Evolutionary conservation across 2,113 vertebrate genomes (phyloP).

Genomic region (Cathartes aura): DNA sequence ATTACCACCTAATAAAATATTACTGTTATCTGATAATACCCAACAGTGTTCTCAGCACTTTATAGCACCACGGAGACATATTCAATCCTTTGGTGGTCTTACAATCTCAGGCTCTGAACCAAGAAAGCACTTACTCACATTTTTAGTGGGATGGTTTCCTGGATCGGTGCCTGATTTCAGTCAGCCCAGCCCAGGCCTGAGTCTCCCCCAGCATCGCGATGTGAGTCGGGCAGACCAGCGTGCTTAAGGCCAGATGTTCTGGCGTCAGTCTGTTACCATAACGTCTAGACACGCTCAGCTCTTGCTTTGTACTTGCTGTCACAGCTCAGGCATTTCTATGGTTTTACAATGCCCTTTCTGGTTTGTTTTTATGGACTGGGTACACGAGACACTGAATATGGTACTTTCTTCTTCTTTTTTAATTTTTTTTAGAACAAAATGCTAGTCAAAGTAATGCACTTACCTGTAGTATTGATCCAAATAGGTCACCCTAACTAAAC

Average conservation of each 20-base stretch:
- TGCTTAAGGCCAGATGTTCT: background rate
- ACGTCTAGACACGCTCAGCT: background rate
- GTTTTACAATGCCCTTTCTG: background rate
- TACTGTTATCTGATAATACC: background rate
- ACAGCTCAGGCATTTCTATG: background rate
- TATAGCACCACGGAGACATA: background rate
- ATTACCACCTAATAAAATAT: background rate
- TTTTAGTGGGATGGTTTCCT: background rate
- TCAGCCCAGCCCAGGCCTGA: background rate
- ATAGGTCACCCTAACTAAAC: background rate
- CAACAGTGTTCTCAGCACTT: background rate
- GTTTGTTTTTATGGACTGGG: background rate
- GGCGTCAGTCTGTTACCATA: background rate
- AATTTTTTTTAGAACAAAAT: background rate
- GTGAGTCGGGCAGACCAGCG: background rate
- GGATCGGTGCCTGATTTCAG: background rate
- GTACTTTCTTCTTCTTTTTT: background rate
- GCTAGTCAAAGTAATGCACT: background rate
- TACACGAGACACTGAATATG: rapidly evolving
- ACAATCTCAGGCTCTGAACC: background rate
- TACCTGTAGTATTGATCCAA: background rate
- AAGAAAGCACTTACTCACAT: background rate
- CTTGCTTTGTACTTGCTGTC: background rate
- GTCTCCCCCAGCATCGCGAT: background rate
- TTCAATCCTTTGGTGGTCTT: background rate